Evolutionary conservation across 2,797 vertebrate genomes (phyloP).

Genomic region (Onychomys arenicola): DNA sequence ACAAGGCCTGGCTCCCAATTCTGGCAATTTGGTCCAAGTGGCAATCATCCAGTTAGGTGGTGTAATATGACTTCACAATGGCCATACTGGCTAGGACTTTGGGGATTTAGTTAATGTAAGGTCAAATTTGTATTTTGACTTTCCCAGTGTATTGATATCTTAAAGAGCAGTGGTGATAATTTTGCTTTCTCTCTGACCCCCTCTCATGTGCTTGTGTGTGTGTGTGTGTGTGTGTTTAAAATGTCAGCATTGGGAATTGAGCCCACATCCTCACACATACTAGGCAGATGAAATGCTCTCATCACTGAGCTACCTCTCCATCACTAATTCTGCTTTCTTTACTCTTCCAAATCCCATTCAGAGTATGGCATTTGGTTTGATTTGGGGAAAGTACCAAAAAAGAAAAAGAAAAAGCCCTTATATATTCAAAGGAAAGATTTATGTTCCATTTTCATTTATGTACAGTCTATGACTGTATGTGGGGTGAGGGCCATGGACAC

Average conservation of each 20-base stretch:
- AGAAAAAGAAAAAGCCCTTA: not conserved
- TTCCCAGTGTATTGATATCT: not conserved
- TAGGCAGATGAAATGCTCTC: not conserved
- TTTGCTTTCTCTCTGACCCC: not conserved
- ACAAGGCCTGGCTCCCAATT: not conserved
- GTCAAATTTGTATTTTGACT: constrained; percentile 16
- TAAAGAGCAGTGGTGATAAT: not conserved
- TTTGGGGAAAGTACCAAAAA: not conserved
- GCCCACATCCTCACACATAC: not conserved
- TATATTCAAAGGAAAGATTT: not conserved
- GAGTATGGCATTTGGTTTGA: not conserved
- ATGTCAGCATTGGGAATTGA: not conserved
- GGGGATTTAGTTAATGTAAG: not conserved
- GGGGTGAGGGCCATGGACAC: not conserved
- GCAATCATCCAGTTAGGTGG: not conserved
- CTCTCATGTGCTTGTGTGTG: not conserved
- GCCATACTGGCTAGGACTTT: not conserved
- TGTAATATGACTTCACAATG: not conserved
- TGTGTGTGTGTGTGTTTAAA: not conserved
- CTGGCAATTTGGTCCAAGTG: not conserved
- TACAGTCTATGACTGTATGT: not conserved
- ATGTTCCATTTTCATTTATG: not conserved
- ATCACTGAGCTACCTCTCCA: not conserved
- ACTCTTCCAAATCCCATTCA: not conserved
- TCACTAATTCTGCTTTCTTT: not conserved